Conservation (phyloP, 2,113 vertebrate genomes). For the Syngnathus typhle region DNA sequence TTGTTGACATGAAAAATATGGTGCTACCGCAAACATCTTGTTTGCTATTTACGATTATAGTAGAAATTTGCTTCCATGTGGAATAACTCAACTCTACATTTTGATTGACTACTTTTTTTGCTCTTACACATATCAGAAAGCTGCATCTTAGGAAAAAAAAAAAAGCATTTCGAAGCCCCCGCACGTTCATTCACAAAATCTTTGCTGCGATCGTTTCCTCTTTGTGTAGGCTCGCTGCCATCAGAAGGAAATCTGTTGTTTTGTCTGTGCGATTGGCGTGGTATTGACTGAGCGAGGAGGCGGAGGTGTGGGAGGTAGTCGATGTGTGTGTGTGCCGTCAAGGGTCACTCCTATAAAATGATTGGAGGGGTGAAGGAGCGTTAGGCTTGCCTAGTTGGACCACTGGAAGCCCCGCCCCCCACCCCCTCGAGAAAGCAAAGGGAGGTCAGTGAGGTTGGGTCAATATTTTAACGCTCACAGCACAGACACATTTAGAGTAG, state of each 20-base stretch:
- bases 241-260: conserved; percentile 26
- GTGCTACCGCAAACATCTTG: not conserved
- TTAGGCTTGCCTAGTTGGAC: conserved; percentile 1
- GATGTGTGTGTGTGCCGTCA: conserved; percentile 7
- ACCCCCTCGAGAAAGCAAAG: not conserved
- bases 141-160: conserved; percentile 12
- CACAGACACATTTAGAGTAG: conserved; percentile 3
- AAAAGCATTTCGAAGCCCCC: not conserved
- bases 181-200: conserved; percentile 46
- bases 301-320: conserved; percentile 24
- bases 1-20: conserved; percentile 10
- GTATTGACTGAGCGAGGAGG: conserved; percentile 24
- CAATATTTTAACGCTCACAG: conserved; percentile 23
- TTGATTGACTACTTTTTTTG: conserved; percentile 4
- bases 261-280: conserved; percentile 18
- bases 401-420: conserved; percentile 21
- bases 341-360: conserved; percentile 9
- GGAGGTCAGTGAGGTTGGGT: conserved; percentile 27
- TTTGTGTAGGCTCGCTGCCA: conserved; percentile 17
- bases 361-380: not conserved
- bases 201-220: conserved; percentile 31
- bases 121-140: conserved; percentile 15
- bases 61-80: conserved; percentile 7
- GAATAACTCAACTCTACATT: conserved; percentile 29
- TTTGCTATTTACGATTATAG: not conserved